A percentile compares a stretch with the other conserved stretches of the same genome.
phyloP scores from a whole-genome alignment of 2,797 vertebrate genomes.

The Scleropages formosus region DNA sequence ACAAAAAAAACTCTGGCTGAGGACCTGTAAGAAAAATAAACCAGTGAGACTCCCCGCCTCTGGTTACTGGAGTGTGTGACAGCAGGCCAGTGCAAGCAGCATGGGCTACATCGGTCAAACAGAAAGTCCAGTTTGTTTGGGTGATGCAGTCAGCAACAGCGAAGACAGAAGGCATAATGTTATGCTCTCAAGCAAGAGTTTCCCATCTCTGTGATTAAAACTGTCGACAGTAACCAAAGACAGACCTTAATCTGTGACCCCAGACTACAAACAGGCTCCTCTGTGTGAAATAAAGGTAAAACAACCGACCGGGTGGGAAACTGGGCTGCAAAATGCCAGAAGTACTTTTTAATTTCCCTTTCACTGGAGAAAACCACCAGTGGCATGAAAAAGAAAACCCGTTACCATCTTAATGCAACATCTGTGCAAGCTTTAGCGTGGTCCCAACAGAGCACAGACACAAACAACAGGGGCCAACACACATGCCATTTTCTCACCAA shows the following conservation, averaged over 20 bases:
- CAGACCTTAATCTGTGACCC: not conserved
- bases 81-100: no score
- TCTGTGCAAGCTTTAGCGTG: conserved; percentile 13
- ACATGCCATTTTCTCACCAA: no score
- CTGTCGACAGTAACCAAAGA: not conserved
- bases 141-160: no score
- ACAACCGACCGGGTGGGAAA: not conserved
- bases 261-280: not conserved
- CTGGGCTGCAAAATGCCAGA: not conserved
- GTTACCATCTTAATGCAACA: not conserved
- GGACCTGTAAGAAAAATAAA: no score
- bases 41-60: no score
- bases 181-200: no score
- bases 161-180: no score
- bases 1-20: no score
- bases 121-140: no score
- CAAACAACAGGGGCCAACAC: no score
- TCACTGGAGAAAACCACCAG: conserved; percentile 9
- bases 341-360: not conserved
- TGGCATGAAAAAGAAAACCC: not conserved
- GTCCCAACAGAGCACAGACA: not conserved
- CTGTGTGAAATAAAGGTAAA: not conserved
- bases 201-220: conserved; percentile 2
- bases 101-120: no score
- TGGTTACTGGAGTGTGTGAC: no score